Percentiles rank a stretch among this genome's conserved stretches.
These are phyloP conservation scores for Bufotes viridis DNA, from an alignment of 2,797 vertebrate genomes.

Conservation along the genomic window DNA sequence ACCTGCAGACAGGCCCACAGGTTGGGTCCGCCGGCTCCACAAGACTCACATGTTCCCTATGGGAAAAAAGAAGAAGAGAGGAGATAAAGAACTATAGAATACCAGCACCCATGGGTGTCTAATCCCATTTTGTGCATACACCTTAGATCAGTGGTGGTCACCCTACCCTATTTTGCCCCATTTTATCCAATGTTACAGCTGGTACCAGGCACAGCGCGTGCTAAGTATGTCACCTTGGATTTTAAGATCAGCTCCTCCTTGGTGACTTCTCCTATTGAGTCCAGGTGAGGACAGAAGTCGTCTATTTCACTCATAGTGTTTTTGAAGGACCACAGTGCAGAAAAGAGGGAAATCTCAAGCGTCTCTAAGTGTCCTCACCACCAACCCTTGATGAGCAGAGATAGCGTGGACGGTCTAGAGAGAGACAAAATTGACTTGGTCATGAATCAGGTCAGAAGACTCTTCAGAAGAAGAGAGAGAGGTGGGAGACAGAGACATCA, in stretches of 20 bases:
- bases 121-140: neutral
- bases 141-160: neutral
- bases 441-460: too few species aligned
- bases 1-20: slow-evolving; percentile 99
- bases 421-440: neutral
- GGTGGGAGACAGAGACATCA: too few species aligned
- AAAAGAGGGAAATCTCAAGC: neutral
- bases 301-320: slow-evolving; percentile 83
- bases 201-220: neutral
- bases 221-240: slow-evolving; percentile 83
- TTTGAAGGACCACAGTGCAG: neutral
- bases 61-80: neutral
- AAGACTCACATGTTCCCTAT: slow-evolving; percentile 95
- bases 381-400: neutral
- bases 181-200: too few species aligned
- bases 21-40: slow-evolving; percentile 91
- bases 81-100: neutral
- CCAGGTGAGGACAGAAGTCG: slow-evolving; percentile 90
- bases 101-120: too few species aligned
- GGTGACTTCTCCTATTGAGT: slow-evolving; percentile 94
- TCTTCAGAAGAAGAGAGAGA: too few species aligned
- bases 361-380: neutral
- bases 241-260: slow-evolving; percentile 94
- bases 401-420: neutral
- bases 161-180: neutral